Evolutionary conservation across 1,140 invertebrate genomes (phyloP), one percentile per base, ranked within the genome.

Genomic region (Samia ricini): DNA sequence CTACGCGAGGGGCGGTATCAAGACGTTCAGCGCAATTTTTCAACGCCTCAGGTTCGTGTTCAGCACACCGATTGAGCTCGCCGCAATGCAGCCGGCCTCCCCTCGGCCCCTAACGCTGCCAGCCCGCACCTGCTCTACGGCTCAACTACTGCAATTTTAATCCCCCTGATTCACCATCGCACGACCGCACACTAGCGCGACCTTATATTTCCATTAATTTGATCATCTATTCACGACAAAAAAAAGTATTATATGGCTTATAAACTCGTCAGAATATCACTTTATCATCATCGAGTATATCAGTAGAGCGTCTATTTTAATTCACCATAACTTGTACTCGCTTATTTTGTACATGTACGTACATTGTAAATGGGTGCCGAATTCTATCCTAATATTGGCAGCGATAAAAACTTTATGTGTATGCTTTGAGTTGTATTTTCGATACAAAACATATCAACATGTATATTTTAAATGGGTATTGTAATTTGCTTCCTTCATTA

Each of bases 201-300:
- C 82, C 73, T 79, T 81, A 84, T 87, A 87, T 89, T 89, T 86
- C 83, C 86, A 85, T 87, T 89, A 87, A 86, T 84, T 85, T 81
- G 74, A 69, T 77, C 77, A 83, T 88, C 81, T 75, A 85, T 85
- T 85, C 65, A 66, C 71, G 70, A 75, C 68, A 71, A 69, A 72
- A 72, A 84, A 81, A 76, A 69, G 71, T 66, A 77, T 55, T 77
- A 76, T 68, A 81, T 72, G 77, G 63, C 75, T 81, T 67, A 77
- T 79, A 77, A 74, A 67, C 66, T 69, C 64, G 55, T 36, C 51
- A 67, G 65, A 71, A 71, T 56, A 54, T 66, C 67, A 68, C 75
- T 69, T 71, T 66, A 69, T 66, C 62, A 66, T 60, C 66, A 54
- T 56, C 42, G 67, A 59, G 64, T 70, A 71, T 58, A 69, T 68